Base-by-base conservation (phyloP, 1,140 invertebrate species). In the Prorops nasuta region DNA sequence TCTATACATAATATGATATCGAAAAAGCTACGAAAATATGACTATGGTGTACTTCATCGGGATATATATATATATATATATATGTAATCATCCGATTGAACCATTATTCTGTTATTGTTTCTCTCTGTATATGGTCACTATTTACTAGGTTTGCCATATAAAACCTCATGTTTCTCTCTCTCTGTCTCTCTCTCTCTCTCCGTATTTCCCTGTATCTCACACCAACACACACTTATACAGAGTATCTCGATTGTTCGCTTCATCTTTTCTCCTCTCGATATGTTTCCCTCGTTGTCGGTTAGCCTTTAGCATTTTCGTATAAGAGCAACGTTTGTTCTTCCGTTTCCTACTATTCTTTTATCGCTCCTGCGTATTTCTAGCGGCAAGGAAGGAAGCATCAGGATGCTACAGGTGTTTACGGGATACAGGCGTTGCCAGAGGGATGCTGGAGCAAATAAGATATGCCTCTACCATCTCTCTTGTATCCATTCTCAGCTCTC, bases 351-450 rank as follows among this genome's bases (percentile, higher is more conserved):
- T 44, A 50, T 59, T 55, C 49, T 60, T 43, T 49, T 14, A 44
- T 10, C 50, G 9, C 14, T 9, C 2, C n/a, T n/a, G n/a, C n/a
- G n/a, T n/a, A n/a, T n/a, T n/a, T n/a, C n/a, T n/a, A n/a, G n/a
- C n/a, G n/a, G n/a, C n/a, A n/a, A 10, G 31, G 41, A 32, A 20
- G 32, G 14, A 12, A 28, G 45, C 32, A 42, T 32, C 31, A 44
- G 52, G 54, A 60, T 51, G 69, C 71, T 70, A 74, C 71, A 72
- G 71, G 70, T 74, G 70, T 71, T 66, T 64, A 71, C 66, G 64
- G 59, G 59, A 66, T 74, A 71, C 68, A 67, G 69, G 62, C 71
- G 62, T 67, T 66, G 56, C 49, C 56, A 54, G 58, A 48, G 58
- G 49, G 47, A 28, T 43, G 15, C 54, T 55, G 32, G 45, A 52